Percentiles rank a stretch among this genome's conserved stretches.
These are phyloP conservation scores for Drosophila bocqueti DNA, from an alignment of 1,140 invertebrate genomes.

Conservation along the genomic window DNA sequence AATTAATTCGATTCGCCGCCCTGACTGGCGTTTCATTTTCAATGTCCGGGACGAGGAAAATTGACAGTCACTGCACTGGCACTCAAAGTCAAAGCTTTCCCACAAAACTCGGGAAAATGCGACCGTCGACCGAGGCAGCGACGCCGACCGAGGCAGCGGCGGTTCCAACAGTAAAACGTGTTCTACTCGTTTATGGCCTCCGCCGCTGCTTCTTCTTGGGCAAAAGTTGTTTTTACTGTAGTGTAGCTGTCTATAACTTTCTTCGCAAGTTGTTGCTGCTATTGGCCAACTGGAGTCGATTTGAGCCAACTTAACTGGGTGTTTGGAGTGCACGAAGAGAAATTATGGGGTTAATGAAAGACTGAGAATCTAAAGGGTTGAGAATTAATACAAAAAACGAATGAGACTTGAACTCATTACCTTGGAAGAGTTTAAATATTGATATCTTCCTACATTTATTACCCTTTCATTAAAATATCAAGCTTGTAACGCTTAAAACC, in stretches of 20 bases:
- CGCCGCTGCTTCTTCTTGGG: constrained; percentile 56
- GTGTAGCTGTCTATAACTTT: constrained; percentile 75
- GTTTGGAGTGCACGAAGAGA: constrained; percentile 15
- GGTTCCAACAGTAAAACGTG: constrained; percentile 78
- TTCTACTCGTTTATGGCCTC: constrained; percentile 76
- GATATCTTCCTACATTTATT: no score
- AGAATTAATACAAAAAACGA: not conserved
- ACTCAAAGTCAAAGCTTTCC: constrained; percentile 69
- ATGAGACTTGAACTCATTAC: not conserved
- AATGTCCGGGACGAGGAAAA: constrained; percentile 80
- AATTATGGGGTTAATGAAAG: not conserved
- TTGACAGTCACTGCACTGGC: constrained; percentile 54
- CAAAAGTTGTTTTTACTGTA: constrained; percentile 84
- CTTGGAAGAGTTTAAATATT: not conserved
- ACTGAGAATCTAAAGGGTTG: no score
- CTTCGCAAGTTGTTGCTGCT: constrained; percentile 67
- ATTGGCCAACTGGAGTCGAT: constrained; percentile 46
- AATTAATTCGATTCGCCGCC: constrained; percentile 74
- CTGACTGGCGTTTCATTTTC: constrained; percentile 78
- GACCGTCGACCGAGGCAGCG: not conserved
- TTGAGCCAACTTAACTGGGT: constrained; percentile 36
- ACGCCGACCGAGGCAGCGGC: constrained; percentile 22
- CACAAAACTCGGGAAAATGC: constrained; percentile 54
- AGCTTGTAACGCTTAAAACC: not conserved
- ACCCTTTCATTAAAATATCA: not conserved